Evolutionary conservation across 2,888 invertebrate species (phyloP), one percentile per base, ranked within the genome.

Genomic region (Schizaphis graminum): DNA sequence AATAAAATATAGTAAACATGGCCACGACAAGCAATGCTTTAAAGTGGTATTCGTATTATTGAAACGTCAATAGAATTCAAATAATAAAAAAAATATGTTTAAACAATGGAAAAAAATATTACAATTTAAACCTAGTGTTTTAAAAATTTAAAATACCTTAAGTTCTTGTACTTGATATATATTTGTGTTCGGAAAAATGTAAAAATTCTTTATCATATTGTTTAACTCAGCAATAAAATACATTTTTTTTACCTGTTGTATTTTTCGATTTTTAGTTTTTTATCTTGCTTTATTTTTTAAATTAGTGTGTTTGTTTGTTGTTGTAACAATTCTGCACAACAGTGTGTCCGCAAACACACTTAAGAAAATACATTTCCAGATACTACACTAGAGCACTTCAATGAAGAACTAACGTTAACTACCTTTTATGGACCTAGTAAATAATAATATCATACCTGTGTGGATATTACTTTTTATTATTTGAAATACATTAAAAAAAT

Each of bases 311-410:
- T 67, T 67, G 35, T 77, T 49, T 49, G 16, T 41, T 35, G 24
- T 49, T 49, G 13, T 49, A n/a, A 53, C 49, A 49, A 44, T 24
- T 26, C 35, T 77, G 26, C 67, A 91, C 35, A 67, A 91, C 7
- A 16, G 41, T 35, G 13, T 49, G 91, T 77, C 41, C 16, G 53
- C 35, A 77, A 91, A 91, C 91, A 89, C 56, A 91, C 77, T 91
- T 2, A 49, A 91, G 77, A 41, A 91, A 91, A 91, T 41, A 84
- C 35, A 53, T 53, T 91, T 77, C 77, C 13, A 67, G 49, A 91
- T 49, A 91, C 49, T 84, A 84, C 26, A 91, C 49, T 13, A 1
- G 26, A 53, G 41, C 77, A 84, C 91, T 84, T 91, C 77, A 91
- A 91, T 77, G 16, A 77, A 91, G 16, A 77, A 77, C 77, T 28